Percentiles rank a stretch among this genome's conserved stretches.
phyloP scores from a whole-genome alignment of 2,888 invertebrate genomes.

The Cabera pusaria region DNA sequence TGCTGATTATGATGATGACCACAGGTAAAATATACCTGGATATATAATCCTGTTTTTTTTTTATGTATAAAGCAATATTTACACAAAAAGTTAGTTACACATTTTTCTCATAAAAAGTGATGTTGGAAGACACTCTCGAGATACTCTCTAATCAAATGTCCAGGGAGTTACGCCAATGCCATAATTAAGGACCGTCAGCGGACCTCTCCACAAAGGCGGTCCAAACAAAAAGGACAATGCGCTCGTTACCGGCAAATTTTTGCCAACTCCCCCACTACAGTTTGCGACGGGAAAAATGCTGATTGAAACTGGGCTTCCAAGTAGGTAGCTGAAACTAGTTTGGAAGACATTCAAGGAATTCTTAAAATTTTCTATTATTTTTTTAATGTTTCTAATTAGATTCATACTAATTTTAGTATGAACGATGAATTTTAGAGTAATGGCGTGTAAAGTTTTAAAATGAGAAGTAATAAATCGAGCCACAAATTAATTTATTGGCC shows the following conservation, averaged over 20 bases:
- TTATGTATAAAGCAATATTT: too few species aligned
- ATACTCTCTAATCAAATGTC: constrained; percentile 48
- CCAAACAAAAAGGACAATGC: constrained; percentile 74
- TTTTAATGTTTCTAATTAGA: too few species aligned
- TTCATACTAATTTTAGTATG: too few species aligned
- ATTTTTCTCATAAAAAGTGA: constrained; percentile 9
- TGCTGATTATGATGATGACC: too few species aligned
- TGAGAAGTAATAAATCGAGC: too few species aligned
- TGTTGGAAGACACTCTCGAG: constrained; percentile 23
- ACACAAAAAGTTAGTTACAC: constrained; percentile 12
- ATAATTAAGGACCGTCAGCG: constrained; percentile 57
- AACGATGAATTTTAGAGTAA: too few species aligned
- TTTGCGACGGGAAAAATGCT: constrained; percentile 56
- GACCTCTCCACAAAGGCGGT: constrained; percentile 61
- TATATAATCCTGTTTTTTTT: too few species aligned
- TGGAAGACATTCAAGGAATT: constrained; percentile 3
- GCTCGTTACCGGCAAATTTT: constrained; percentile 66
- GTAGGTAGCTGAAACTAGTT: constrained; percentile 16
- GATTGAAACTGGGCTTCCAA: constrained; percentile 56
- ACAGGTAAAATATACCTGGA: too few species aligned
- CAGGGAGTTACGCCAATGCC: constrained; percentile 56
- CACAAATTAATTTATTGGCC: too few species aligned
- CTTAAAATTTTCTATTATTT: background rate
- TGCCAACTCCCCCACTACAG: constrained; percentile 48
- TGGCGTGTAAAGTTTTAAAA: too few species aligned